Conservation (phyloP, 2,113 vertebrate species). For the Ifrita kowaldi region DNA sequence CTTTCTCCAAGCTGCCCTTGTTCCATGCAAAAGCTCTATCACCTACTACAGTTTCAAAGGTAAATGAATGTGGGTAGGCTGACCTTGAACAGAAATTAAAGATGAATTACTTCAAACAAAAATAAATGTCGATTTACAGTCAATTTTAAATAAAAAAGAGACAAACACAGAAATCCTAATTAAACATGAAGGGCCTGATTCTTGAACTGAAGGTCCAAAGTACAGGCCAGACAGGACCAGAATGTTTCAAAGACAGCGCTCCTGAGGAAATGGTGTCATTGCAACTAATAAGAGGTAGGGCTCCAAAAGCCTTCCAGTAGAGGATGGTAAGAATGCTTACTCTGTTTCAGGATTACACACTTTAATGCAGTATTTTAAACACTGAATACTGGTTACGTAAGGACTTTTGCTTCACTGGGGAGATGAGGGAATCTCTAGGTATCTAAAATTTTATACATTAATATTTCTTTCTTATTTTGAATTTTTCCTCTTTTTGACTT, state of each 20-base stretch:
- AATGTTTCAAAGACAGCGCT: not conserved
- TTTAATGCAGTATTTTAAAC: not conserved
- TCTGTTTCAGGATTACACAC: not conserved
- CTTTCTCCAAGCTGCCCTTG: not conserved
- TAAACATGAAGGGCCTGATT: not conserved
- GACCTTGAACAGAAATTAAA: not conserved
- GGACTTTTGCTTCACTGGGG: not conserved
- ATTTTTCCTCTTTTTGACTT: not conserved
- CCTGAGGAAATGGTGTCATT: not conserved
- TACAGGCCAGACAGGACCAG: not conserved
- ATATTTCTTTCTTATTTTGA: not conserved
- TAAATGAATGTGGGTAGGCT: not conserved
- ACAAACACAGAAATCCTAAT: not conserved
- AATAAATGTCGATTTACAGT: not conserved
- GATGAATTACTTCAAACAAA: not conserved
- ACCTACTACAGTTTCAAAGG: not conserved
- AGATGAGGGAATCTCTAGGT: not conserved
- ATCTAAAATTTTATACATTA: not conserved
- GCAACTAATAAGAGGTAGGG: not conserved
- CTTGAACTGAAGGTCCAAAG: not conserved
- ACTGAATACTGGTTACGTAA: not conserved
- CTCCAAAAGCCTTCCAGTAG: not conserved
- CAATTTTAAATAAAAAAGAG: not conserved
- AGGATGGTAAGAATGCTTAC: not conserved
- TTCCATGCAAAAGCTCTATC: not conserved